Evolutionary conservation across 2,888 invertebrate species (phyloP).

Genomic region (Torymus auratus): DNA sequence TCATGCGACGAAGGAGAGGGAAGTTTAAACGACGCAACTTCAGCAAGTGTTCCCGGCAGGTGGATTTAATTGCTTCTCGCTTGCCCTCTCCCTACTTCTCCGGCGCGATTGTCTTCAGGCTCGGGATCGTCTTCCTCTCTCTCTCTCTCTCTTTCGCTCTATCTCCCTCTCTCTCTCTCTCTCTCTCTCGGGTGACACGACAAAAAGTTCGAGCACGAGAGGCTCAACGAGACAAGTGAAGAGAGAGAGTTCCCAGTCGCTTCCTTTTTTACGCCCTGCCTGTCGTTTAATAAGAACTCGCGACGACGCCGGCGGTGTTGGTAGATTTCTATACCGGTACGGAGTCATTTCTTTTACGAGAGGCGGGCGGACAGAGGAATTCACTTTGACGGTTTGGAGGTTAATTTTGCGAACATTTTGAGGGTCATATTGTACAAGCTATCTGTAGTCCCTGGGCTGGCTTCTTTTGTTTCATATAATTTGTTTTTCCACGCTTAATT

Average conservation of each 20-base stretch:
- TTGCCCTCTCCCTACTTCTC: constrained; percentile 17
- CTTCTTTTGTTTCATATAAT: neutral
- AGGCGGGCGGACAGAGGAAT: constrained; percentile 15
- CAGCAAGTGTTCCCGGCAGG: constrained; percentile 59
- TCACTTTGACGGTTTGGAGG: constrained; percentile 47
- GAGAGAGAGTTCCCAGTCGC: too few species aligned
- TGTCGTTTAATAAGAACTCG: constrained; percentile 45
- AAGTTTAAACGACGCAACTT: constrained; percentile 67
- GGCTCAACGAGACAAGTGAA: constrained; percentile 5
- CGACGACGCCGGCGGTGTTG: constrained; percentile 11
- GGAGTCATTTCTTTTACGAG: constrained; percentile 39
- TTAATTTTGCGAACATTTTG: constrained; percentile 32
- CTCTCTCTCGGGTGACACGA: constrained; percentile 33
- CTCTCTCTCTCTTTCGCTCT: constrained; percentile 8
- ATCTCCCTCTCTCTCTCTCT: constrained; percentile 20
- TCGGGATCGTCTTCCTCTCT: constrained; percentile 8
- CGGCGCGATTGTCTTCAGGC: constrained; percentile 28
- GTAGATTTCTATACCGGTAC: constrained; percentile 36
- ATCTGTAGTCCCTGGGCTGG: constrained; percentile 16
- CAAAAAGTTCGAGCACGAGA: constrained; percentile 41
- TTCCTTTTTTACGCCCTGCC: constrained; percentile 21
- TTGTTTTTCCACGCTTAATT: constrained; percentile 16
- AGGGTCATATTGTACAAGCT: constrained; percentile 28
- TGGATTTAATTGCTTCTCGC: constrained; percentile 62
- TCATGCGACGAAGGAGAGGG: constrained; percentile 56